Evolutionary conservation across 2,113 vertebrate genomes (phyloP).

Genomic region (Macaca mulatta): DNA sequence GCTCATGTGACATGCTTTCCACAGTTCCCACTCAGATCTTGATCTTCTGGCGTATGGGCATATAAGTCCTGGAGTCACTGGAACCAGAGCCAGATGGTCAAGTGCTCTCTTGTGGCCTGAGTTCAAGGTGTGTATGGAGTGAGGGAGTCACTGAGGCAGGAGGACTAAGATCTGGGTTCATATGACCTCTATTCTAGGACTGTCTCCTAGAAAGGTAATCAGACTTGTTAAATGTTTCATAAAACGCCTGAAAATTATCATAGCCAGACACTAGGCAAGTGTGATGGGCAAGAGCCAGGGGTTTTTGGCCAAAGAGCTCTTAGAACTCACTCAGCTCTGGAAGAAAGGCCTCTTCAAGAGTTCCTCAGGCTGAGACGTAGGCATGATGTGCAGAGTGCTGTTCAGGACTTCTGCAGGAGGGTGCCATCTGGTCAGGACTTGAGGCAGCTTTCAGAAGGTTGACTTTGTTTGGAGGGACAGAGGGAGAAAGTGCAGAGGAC

Average conservation of each 20-base stretch:
- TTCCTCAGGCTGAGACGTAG: neutral
- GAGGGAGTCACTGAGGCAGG: neutral
- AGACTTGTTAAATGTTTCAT: constrained; percentile 48
- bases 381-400: rapidly evolving
- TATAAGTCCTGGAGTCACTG: neutral
- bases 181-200: neutral
- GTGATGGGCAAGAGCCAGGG: neutral
- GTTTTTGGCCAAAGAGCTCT: neutral
- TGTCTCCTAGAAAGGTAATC: constrained; percentile 39
- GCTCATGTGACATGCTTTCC: neutral
- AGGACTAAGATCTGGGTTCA: neutral
- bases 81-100: neutral
- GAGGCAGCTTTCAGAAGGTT: neutral
- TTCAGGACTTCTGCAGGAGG: neutral
- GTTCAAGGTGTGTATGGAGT: neutral
- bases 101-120: neutral
- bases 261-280: constrained; percentile 52
- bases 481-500: neutral
- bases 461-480: neutral
- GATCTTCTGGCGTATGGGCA: neutral
- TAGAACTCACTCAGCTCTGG: neutral
- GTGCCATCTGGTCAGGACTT: no score
- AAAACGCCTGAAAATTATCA: constrained; percentile 49
- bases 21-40: neutral
- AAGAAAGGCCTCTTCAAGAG: neutral